Base-by-base conservation (phyloP, 1,140 invertebrate species). In the Sarcophaga peregrina region DNA sequence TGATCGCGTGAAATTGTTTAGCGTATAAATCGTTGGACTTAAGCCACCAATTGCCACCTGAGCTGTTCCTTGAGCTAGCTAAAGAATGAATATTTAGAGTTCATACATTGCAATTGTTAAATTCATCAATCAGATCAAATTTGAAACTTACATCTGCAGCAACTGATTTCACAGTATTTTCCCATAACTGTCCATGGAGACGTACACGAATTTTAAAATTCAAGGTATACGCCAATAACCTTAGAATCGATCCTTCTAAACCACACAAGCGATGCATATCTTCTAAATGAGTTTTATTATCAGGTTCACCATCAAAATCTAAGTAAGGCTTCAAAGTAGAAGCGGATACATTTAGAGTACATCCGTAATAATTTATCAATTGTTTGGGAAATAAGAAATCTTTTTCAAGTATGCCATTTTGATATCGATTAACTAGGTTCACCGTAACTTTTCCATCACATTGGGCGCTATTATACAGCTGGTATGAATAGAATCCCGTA, bases 1-100 rank as follows among this genome's bases (percentile, higher is more conserved):
- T 7, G 84, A 81, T 9, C 20, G 45, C 5, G 68, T 81, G 13
- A 84, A 83, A 10, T 81, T 3, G 48, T 76, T 11, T 7, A 62
- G 20, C 50, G 68, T 10, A 2, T 13, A 8, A 11, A 74, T 45
- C 10, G 80, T 75, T 17, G 68, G 50, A 80, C 82, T 83, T 11
- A 84, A 81, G 11, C 84, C 68, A 20, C 83, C 83, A 58, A 84
- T 76, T 8, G 78, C 83, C 4, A 84, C 20, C 46, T 45, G 72
- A 3, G 72, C 25, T 74, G 3, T 11, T 17, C 20, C 9, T 0
- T 25, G 15, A 17, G 17, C 58, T 15, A 68, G 17, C 58, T 68
- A 20, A 25, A 68, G n/a, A n/a, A n/a, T n/a, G n/a, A n/a, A n/a
- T n/a, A n/a, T n/a, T n/a, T n/a, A n/a, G n/a, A n/a, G n/a, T n/a